These are phyloP conservation scores for Craterocephalus amniculus DNA, from an alignment of 2,797 vertebrate species.

Conservation along the genomic window DNA sequence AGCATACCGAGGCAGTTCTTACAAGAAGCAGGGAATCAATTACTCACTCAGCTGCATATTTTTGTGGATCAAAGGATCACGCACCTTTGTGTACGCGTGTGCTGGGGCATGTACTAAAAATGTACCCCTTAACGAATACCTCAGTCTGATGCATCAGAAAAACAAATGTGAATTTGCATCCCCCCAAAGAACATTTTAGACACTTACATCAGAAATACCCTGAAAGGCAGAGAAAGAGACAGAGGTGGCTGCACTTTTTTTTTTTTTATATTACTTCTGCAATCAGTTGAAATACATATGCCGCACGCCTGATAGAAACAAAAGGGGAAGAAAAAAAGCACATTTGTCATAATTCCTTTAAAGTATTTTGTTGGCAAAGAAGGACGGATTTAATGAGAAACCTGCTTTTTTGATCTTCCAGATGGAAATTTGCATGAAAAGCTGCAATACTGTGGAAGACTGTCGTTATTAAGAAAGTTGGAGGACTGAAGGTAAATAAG, in stretches of 20 bases:
- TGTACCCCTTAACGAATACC: conserved; percentile 60
- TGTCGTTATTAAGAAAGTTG: conserved; percentile 14
- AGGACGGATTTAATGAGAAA: conserved; percentile 30
- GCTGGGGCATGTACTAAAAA: conserved; percentile 69
- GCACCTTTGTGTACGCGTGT: conserved; percentile 58
- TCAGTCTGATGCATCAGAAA: conserved; percentile 44
- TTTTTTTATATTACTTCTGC: conserved; percentile 41
- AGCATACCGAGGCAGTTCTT: conserved; percentile 20
- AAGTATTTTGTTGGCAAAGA: conserved; percentile 20
- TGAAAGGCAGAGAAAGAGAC: conserved; percentile 48
- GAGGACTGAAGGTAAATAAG: background rate
- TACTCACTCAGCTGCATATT: conserved; percentile 65
- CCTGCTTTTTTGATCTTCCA: conserved; percentile 30
- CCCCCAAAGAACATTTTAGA: conserved; percentile 56
- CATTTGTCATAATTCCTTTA: conserved; percentile 36
- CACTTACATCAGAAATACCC: conserved; percentile 65
- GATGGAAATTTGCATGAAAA: conserved; percentile 6
- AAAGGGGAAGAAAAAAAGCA: conserved; percentile 43
- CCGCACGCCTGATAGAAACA: conserved; percentile 36
- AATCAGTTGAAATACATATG: conserved; percentile 64
- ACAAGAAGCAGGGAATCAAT: conserved; percentile 64
- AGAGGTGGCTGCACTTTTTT: conserved; percentile 14
- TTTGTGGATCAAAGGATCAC: conserved; percentile 69
- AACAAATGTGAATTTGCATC: conserved; percentile 64
- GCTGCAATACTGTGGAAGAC: background rate